Evolutionary conservation across 2,113 vertebrate species (phyloP), one percentile per base, ranked within the genome.

Genomic region (Tapirus terrestris): DNA sequence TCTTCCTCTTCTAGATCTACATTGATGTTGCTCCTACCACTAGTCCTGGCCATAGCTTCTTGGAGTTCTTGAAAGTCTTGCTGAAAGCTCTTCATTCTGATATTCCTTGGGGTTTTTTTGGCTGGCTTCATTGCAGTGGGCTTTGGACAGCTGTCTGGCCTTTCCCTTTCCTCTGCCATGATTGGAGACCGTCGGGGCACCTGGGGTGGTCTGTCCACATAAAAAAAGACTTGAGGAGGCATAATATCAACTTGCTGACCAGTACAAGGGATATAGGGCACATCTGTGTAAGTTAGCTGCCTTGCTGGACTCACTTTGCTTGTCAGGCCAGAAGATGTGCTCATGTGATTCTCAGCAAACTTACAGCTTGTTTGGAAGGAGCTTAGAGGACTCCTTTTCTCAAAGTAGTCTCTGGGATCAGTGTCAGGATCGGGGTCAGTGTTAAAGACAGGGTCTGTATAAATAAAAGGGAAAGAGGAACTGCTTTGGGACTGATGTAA

Each of bases 231-330:
- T 3, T 99, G 98, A 0, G 99, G 97, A 56, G 99, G 89, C 93
- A 98, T 99, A 0, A 75, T 97, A 31, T 98, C 98, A 31, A 98
- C 93, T 1, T 60, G 96, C 58, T 97, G 76, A 0, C 33, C 96
- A 7, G 70, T 53, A 3, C 98, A 97, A 0, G 99, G 99, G 96
- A 99, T 99, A 0, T 98, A 98, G 0, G 99, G 99, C 20, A 99
- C 98, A 1, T 99, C 98, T 0, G 92, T 99, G 97, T 99, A 99
- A 58, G 99, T 99, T 96, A 99, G 98, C 0, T 98, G 98, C 90
- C 92, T 97, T 76, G 98, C 98, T 0, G 97, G 98, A 77, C 82
- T 98, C 80, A 85, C 89, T 85, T 98, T 98, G 45, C 39, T 96
- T 91, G 94, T 96, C 87, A 98, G 99, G 98, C 88, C 99, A 98